Percentiles rank a stretch among this genome's conserved stretches.
Evolutionary conservation across 2,797 vertebrate species (phyloP).

Genomic region (Psittacula derbiana): DNA sequence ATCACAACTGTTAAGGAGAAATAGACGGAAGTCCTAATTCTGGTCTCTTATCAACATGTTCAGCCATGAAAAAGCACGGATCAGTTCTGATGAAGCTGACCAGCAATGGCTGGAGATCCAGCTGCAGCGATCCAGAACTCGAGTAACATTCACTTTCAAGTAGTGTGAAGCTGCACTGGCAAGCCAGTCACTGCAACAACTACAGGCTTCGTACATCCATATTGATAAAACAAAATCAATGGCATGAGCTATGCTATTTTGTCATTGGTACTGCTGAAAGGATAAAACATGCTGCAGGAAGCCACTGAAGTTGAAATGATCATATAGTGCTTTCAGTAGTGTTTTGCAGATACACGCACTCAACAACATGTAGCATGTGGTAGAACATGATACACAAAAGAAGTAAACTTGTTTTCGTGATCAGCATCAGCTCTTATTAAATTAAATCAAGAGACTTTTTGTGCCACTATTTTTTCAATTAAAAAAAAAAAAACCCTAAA

Average conservation of each 20-base stretch:
- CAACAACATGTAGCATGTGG: background rate
- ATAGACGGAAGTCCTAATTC: background rate
- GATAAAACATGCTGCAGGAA: background rate
- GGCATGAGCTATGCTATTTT: fast-evolving
- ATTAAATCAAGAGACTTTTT: background rate
- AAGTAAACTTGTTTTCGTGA: background rate
- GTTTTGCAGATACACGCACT: background rate
- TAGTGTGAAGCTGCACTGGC: fast-evolving
- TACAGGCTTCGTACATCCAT: background rate
- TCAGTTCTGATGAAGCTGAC: background rate
- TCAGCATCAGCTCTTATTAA: background rate
- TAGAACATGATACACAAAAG: background rate
- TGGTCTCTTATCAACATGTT: background rate
- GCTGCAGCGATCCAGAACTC: background rate
- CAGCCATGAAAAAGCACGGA: background rate
- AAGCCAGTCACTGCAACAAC: background rate
- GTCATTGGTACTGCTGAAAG: background rate
- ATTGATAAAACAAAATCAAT: background rate
- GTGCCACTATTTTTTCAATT: background rate
- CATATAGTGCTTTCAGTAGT: fast-evolving
- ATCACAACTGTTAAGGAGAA: background rate
- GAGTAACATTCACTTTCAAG: background rate
- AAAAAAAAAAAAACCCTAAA: background rate
- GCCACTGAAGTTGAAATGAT: background rate
- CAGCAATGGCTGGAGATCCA: background rate